Evolutionary conservation across 2,888 invertebrate species (phyloP), one percentile per base, ranked within the genome.

Genomic region (Ectobius pallidus): DNA sequence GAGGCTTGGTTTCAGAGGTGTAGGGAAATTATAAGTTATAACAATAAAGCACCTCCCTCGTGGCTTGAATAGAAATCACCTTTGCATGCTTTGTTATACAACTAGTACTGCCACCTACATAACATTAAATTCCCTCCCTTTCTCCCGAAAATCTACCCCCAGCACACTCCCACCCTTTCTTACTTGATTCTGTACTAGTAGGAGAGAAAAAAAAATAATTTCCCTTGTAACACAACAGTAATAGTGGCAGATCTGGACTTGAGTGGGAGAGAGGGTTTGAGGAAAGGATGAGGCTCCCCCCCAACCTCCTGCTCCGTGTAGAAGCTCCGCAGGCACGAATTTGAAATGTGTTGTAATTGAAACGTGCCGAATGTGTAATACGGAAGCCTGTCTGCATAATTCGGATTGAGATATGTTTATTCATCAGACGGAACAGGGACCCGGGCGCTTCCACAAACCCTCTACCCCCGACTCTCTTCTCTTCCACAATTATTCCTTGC

Each of bases 291-390:
- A 52, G 25, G 7, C 20, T 3, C 25, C 52, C 25, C 14, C 14
- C 25, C n/a, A n/a, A n/a, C 52, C 16, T n/a, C 46, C n/a, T 30
- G 30, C 30, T 9, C 58, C 9, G 58, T 58, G 30, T 16, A 30
- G 58, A 22, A 58, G 42, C 42, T 55, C 22, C 42, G 61, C 39
- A 39, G 70, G 55, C 69, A 65, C 65, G 68, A 71, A 73, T 73
- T 73, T 73, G 73, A 73, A 73, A 70, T 73, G 73, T 71, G 70
- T 46, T 67, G 70, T 73, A 73, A 73, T 73, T 73, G 73, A 67
- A 68, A 73, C 73, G 73, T 71, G 70, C 73, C 73, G 67, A 67
- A 68, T 65, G 65, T 65, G 65, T 65, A 65, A 65, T 70, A 58
- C 68, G 70, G 68, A 73, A 73, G 70, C 55, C 58, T 27, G 71